Evolutionary conservation across 2,113 vertebrate genomes (phyloP), one percentile per base, ranked within the genome.

Genomic region (Cyanoramphus novaezelandiae): DNA sequence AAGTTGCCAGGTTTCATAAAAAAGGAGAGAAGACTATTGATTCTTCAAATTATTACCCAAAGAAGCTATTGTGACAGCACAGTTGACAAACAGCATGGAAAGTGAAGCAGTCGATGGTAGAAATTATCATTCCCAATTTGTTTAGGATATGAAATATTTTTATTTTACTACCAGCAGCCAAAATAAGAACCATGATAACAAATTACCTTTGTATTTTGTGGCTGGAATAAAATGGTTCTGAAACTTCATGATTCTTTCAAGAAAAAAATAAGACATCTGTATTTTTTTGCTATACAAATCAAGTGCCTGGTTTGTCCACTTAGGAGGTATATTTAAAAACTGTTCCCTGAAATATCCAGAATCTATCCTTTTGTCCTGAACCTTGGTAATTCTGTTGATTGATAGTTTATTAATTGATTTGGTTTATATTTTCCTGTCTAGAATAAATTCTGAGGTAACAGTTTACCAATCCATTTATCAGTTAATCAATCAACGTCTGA

Each of bases 41-140:
- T 96, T 86, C 65, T 75, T 96, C 82, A 90, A 94, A 91, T 96
- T 93, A 96, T 97, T 96, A 89, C 64, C 86, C 13, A 86, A 83
- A 93, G 37, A 92, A 95, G 35, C 23, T 90, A 79, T 83, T 91
- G 71, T 95, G 92, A 92, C 86, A 95, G 46, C 44, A 65, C 3
- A 13, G 75, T 93, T 87, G 80, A 93, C n/a, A 75, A 90, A 85
- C 52, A 79, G 20, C 55, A 95, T 57, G 39, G 47, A 47, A 0
- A 12, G 27, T 62, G 53, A 86, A 92, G 83, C 46, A 87, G 53
- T 75, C 10, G 1, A 87, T 44, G 13, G 31, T 29, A 88, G 55
- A 80, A 92, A 90, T 91, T 93, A 88, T 41, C 17, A 76, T 92
- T 86, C 50, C 37, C 8, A 53, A 88, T 31, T 90, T 59, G 50